Conservation (phyloP, 2,888 invertebrate genomes). For the Caenorhabditis sp. region DNA sequence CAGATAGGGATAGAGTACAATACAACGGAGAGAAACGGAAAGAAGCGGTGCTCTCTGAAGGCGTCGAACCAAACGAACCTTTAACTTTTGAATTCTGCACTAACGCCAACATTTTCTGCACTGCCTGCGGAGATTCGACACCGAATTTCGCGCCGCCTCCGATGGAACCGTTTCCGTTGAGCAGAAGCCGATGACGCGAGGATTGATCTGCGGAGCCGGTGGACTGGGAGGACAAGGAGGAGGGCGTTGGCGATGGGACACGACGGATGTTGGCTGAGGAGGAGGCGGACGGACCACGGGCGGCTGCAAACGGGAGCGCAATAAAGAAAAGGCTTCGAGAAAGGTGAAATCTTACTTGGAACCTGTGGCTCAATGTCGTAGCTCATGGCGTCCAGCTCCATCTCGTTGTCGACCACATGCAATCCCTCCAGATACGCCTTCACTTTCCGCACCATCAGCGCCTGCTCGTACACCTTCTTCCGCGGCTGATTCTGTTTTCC, state of each 20-base stretch:
- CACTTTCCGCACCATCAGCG: slow-evolving; percentile 96
- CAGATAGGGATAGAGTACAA: slow-evolving; percentile 19
- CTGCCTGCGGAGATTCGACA: slow-evolving; percentile 95
- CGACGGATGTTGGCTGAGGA: slow-evolving; percentile 51
- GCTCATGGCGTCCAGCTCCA: slow-evolving; percentile 90
- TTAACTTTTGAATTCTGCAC: slow-evolving; percentile 71
- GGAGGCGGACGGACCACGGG: slow-evolving; percentile 35
- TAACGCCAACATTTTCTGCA: slow-evolving; percentile 92
- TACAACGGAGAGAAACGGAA: slow-evolving; percentile 4
- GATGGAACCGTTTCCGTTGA: slow-evolving; percentile 33
- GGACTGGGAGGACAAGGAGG: slow-evolving; percentile 88
- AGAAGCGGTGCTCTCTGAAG: background rate
- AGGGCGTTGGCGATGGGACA: slow-evolving; percentile 89
- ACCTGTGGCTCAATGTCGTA: slow-evolving; percentile 87
- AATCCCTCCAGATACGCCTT: slow-evolving; percentile 94
- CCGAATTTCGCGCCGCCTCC: slow-evolving; percentile 81
- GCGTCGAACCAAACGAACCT: slow-evolving; percentile 36
- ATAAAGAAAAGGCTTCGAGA: background rate
- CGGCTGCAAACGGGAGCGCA: slow-evolving; percentile 13
- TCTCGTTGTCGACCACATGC: slow-evolving; percentile 92
- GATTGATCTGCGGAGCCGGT: slow-evolving; percentile 79
- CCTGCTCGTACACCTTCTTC: slow-evolving; percentile 81
- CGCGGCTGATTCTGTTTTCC: slow-evolving; percentile 63
- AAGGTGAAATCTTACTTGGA: slow-evolving; percentile 5
- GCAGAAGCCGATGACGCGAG: slow-evolving; percentile 41